A percentile compares a stretch with the other conserved stretches of the same genome.
Evolutionary conservation across 2,113 vertebrate genomes (phyloP).

Genomic region (Neolamprologus modestus): DNA sequence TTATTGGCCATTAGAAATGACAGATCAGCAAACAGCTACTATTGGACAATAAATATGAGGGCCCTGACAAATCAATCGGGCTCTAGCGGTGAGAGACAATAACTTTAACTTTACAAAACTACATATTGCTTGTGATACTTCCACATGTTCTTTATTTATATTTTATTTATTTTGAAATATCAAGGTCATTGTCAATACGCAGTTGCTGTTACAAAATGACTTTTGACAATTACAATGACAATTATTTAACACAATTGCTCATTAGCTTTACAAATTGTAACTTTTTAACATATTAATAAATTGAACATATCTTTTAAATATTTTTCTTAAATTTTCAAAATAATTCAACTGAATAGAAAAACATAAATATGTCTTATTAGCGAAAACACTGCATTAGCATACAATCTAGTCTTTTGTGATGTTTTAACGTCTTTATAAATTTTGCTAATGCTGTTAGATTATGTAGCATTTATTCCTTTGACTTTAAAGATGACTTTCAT

Average conservation of each 20-base stretch:
- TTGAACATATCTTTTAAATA: not conserved
- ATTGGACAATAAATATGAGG: not conserved
- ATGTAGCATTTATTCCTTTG: not conserved
- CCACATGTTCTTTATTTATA: not conserved
- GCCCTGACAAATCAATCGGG: not conserved
- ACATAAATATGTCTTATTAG: not conserved
- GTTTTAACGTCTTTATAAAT: not conserved
- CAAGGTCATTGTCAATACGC: not conserved
- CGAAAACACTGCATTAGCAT: not conserved
- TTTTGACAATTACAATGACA: not conserved
- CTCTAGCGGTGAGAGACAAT: not conserved
- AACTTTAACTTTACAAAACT: not conserved
- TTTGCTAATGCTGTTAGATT: not conserved
- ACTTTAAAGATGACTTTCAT: not conserved
- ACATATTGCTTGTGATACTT: not conserved
- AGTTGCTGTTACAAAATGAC: not conserved
- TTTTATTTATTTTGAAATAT: not conserved
- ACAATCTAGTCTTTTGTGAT: not conserved
- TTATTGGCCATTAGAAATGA: not conserved
- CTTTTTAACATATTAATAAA: not conserved
- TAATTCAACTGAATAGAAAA: not conserved
- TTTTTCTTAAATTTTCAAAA: not conserved
- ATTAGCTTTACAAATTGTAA: not conserved
- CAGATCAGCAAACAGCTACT: not conserved
- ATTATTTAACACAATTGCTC: rapidly evolving